A percentile compares a stretch with the other conserved stretches of the same genome.
These are phyloP conservation scores for Lycaon pictus DNA, from an alignment of 2,113 vertebrate genomes.

Conservation along the genomic window DNA sequence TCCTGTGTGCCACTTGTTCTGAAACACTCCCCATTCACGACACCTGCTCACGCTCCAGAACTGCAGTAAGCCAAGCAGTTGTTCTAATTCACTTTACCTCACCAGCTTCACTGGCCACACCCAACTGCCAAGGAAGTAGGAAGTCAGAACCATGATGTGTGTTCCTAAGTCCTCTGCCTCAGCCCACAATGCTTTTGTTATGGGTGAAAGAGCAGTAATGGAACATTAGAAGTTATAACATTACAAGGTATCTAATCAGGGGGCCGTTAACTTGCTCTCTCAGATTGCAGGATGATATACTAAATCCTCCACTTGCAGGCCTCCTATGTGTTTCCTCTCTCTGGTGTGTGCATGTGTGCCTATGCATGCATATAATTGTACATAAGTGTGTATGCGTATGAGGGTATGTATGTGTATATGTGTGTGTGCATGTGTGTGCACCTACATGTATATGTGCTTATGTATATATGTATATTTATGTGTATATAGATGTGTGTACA, in stretches of 20 bases:
- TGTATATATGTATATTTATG: neutral
- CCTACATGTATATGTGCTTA: neutral
- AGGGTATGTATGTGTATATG: neutral
- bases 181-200: neutral
- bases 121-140: neutral
- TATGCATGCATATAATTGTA: neutral
- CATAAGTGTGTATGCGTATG: fast-evolving
- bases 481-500: neutral
- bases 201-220: neutral
- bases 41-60: too few species aligned
- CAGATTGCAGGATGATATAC: neutral
- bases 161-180: neutral
- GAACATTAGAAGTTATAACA: neutral
- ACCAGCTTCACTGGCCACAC: neutral
- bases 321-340: neutral
- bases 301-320: neutral
- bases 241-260: too few species aligned
- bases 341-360: too few species aligned
- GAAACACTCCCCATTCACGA: neutral
- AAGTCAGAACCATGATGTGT: fast-evolving
- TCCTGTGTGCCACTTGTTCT: neutral
- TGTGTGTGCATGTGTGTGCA: neutral
- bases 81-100: too few species aligned
- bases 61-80: fast-evolving
- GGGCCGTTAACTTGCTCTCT: neutral